A percentile compares a stretch with the other conserved stretches of the same genome.
Evolutionary conservation across 1,140 invertebrate species (phyloP).

Genomic region (Polypedilum pembai): DNA sequence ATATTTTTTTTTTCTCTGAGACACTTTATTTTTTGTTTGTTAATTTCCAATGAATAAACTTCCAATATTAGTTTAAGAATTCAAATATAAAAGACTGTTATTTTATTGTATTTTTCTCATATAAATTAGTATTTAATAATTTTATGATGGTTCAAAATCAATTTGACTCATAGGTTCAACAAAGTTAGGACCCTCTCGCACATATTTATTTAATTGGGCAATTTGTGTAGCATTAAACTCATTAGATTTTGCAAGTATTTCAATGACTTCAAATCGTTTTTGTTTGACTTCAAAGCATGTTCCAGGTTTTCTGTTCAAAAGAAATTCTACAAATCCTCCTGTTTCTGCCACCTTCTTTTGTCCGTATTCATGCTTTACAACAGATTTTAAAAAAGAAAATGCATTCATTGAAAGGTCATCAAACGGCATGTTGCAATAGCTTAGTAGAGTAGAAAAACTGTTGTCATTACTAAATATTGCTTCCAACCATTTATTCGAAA

Average conservation of each 20-base stretch:
- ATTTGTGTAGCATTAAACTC: conserved; percentile 58
- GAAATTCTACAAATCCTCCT: conserved; percentile 63
- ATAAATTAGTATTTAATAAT: neutral
- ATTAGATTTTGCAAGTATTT: conserved; percentile 50
- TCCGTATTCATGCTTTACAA: conserved; percentile 55
- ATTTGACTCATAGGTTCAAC: conserved; percentile 58
- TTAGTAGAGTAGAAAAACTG: conserved; percentile 45
- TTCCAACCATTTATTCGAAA: conserved; percentile 34
- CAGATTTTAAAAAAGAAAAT: conserved; percentile 47
- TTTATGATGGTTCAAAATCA: conserved; percentile 49
- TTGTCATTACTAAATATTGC: conserved; percentile 31
- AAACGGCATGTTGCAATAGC: conserved; percentile 55
- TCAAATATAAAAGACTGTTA: neutral
- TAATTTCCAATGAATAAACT: no score
- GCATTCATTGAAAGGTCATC: conserved; percentile 51
- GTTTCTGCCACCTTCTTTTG: conserved; percentile 50
- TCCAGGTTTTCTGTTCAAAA: conserved; percentile 62
- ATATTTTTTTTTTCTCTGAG: no score
- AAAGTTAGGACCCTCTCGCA: conserved; percentile 64
- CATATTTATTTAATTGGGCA: conserved; percentile 54
- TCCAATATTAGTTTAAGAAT: no score
- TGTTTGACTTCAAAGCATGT: conserved; percentile 63
- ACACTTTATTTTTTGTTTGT: no score
- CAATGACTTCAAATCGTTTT: conserved; percentile 63
- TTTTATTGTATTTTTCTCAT: neutral